Base-by-base conservation (phyloP, 1,140 invertebrate genomes). In the Ephestia elutella region DNA sequence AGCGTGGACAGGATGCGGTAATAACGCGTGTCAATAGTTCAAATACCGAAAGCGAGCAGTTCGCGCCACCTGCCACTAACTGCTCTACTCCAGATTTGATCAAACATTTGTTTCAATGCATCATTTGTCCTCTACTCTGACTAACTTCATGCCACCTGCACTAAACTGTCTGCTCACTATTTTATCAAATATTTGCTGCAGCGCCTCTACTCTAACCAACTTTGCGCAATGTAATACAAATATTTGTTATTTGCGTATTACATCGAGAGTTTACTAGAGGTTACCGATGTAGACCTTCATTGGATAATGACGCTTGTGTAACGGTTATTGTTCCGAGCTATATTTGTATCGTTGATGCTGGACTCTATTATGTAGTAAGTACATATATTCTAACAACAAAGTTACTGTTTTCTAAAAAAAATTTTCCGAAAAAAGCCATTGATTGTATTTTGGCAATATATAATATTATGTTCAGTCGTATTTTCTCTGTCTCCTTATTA, bases 21-120 rank as follows among this genome's bases (percentile, higher is more conserved):
- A 68, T 66, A 61, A 60, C 53, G 35, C 48, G 63, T 67, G 65
- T 68, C 65, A 68, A 25, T 60, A 54, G 66, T 66, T 68, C 67
- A 69, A 69, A 59, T 57, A 60, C 59, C 60, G 51, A 65, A 68
- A 61, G 44, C 20, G 60, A 68, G 62, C 50, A 56, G 63, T 44
- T 58, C 49, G 30, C 18, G 44, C 68, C 65, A 64, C 61, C 65
- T 64, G 68, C 61, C 50, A 53, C 17, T 38, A 18, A 19, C 18
- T 38, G 54, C 25, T 54, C 8, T 53, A 15, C 48, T 55, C 32
- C 59, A 54, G 28, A 44, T 66, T 60, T 57, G 65, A n/a, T 18
- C 64, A 53, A 62, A 59, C 35, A 30, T 60, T 61, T 44, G 48
- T 44, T 15, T 10, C 38, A 44, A 15, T 32, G 3, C 1, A 10